Percentiles rank a stretch among this genome's conserved stretches.
Conservation (phyloP, 2,888 invertebrate genomes). For the Keiferia lycopersicella region DNA sequence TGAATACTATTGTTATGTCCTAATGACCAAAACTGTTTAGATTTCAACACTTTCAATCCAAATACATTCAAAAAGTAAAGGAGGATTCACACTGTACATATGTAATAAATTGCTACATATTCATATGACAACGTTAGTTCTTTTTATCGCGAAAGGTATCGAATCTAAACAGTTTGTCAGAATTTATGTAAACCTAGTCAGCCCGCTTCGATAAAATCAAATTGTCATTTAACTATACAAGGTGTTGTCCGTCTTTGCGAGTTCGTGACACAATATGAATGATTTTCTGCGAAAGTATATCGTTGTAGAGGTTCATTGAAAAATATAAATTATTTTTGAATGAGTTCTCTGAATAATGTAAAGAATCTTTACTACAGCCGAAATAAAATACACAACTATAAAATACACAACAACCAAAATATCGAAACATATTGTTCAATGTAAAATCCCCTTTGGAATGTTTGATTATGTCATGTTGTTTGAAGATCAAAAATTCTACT, state of each 20-base stretch:
- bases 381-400: neutral
- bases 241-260: neutral
- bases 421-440: conserved; percentile 23
- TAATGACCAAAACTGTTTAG: conserved; percentile 24
- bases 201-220: conserved; percentile 42
- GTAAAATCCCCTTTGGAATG: conserved; percentile 13
- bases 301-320: neutral
- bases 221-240: conserved; percentile 24
- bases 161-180: conserved; percentile 43
- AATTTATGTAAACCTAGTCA: conserved; percentile 50
- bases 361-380: neutral
- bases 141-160: neutral
- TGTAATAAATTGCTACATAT: neutral
- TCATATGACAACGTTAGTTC: neutral
- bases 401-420: neutral
- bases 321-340: neutral
- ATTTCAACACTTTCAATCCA: neutral
- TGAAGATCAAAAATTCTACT: neutral
- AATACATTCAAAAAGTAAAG: neutral
- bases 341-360: neutral
- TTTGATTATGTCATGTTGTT: conserved; percentile 4
- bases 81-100: neutral
- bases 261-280: neutral
- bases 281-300: neutral
- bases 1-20: conserved; percentile 9